These are phyloP conservation scores for Stichodactyla mertensii DNA, from an alignment of 64 coral and sea anemone genomes.

Conservation along the genomic window DNA sequence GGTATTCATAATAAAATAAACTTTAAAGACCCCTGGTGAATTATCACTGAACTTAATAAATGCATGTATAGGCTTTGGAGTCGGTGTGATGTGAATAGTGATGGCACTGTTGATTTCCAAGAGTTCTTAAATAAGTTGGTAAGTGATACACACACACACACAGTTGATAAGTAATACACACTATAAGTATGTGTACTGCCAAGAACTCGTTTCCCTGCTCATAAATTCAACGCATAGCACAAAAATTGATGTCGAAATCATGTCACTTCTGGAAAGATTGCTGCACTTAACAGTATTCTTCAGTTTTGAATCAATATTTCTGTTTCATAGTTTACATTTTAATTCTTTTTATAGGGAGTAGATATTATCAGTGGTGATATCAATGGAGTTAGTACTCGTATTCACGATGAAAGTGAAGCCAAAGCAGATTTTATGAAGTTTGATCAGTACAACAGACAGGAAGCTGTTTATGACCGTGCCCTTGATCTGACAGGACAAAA, in stretches of 20 bases:
- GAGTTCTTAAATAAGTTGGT: slow-evolving; percentile 93
- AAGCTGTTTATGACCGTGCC: slow-evolving; percentile 62
- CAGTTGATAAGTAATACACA: too few relatives aligned
- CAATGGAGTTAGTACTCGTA: slow-evolving; percentile 76
- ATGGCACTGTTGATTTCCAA: slow-evolving; percentile 77
- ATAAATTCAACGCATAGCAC: too few relatives aligned
- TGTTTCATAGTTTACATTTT: not conserved
- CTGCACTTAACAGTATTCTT: too few relatives aligned
- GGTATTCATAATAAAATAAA: not conserved
- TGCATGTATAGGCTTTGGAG: slow-evolving; percentile 69
- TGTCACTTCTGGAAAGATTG: too few relatives aligned
- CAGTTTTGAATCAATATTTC: not conserved
- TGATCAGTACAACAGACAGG: slow-evolving; percentile 70
- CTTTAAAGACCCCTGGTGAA: not conserved
- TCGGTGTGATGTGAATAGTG: slow-evolving; percentile 71
- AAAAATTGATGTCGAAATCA: too few relatives aligned
- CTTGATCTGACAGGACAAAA: slow-evolving; percentile 66
- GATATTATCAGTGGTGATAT: slow-evolving; percentile 89
- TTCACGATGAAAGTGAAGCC: slow-evolving; percentile 89
- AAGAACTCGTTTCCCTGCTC: too few relatives aligned
- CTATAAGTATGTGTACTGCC: too few relatives aligned
- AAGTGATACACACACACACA: not conserved
- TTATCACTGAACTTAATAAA: not conserved
- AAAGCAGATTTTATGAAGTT: slow-evolving; percentile 86
- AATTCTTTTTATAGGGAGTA: slow-evolving; percentile 48